Percentiles rank a stretch among this genome's conserved stretches.
These are phyloP conservation scores for Pelobates fuscus DNA, from an alignment of 2,113 vertebrate species.

Conservation along the genomic window DNA sequence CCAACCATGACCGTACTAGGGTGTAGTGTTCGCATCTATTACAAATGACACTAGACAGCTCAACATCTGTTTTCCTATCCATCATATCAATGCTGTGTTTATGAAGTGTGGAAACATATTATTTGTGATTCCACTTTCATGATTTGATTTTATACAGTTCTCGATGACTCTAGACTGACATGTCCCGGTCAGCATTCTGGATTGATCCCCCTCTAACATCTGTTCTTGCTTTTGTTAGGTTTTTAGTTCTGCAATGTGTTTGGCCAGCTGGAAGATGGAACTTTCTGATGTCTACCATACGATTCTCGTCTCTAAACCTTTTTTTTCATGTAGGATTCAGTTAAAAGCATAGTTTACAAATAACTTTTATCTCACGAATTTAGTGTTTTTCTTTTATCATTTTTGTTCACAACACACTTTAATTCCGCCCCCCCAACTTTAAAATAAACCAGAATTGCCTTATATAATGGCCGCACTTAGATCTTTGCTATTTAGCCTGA, in stretches of 20 bases:
- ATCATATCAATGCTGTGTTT: constrained; percentile 36
- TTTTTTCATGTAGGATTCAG: background rate
- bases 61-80: constrained; percentile 40
- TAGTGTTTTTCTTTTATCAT: background rate
- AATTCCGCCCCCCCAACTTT: no score
- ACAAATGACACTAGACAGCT: constrained; percentile 23
- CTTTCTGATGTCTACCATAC: constrained; percentile 3
- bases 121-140: constrained; percentile 42
- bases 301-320: constrained; percentile 5
- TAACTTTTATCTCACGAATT: background rate
- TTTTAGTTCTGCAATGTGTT: constrained; percentile 40
- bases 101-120: constrained; percentile 41
- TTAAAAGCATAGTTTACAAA: background rate
- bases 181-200: constrained; percentile 25
- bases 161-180: constrained; percentile 38
- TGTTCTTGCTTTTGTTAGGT: constrained; percentile 18
- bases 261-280: constrained; percentile 27
- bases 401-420: background rate
- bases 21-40: constrained; percentile 29
- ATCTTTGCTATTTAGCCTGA: no score
- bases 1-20: constrained; percentile 32
- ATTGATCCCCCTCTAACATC: constrained; percentile 25
- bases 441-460: no score
- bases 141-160: constrained; percentile 46
- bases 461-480: no score